Percentiles rank a stretch among this genome's conserved stretches.
Evolutionary conservation across 2,888 invertebrate genomes (phyloP).

Genomic region (Thysanoteuthis rhombus): DNA sequence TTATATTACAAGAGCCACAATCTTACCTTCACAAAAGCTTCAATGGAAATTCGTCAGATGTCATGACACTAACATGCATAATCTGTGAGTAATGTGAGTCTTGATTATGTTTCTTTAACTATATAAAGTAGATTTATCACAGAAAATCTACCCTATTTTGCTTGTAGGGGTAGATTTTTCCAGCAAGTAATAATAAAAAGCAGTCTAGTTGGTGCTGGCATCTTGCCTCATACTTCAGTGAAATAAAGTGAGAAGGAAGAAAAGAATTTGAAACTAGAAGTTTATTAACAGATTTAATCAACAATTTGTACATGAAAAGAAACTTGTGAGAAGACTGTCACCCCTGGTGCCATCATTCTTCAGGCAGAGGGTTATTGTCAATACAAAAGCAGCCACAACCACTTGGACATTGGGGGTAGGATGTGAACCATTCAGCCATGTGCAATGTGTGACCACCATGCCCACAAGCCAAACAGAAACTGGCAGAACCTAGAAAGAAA

Average conservation of each 20-base stretch:
- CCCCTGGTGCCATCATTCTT: background rate
- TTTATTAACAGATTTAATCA: conserved; percentile 21
- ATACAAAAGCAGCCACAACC: conserved; percentile 93
- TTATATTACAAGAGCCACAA: too few relatives aligned
- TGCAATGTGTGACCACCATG: conserved; percentile 92
- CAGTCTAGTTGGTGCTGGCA: too few relatives aligned
- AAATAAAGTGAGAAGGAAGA: background rate
- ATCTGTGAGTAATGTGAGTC: too few relatives aligned
- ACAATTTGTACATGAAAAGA: background rate
- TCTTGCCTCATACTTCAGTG: too few relatives aligned
- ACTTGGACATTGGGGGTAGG: conserved; percentile 83
- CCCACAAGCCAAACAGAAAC: conserved; percentile 88
- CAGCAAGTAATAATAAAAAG: too few relatives aligned
- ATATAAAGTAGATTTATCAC: too few relatives aligned
- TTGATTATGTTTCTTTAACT: too few relatives aligned
- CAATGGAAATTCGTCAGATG: too few relatives aligned
- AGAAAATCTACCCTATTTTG: too few relatives aligned
- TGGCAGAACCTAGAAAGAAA: conserved; percentile 71
- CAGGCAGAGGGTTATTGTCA: conserved; percentile 72
- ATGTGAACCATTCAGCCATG: conserved; percentile 83
- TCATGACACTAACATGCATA: too few relatives aligned
- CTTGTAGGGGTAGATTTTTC: too few relatives aligned
- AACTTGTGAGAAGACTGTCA: background rate
- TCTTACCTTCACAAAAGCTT: too few relatives aligned
- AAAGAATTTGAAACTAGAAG: background rate